A percentile compares a stretch with the other conserved stretches of the same genome.
Conservation (phyloP, 2,113 vertebrate species). For the Macaca mulatta region DNA sequence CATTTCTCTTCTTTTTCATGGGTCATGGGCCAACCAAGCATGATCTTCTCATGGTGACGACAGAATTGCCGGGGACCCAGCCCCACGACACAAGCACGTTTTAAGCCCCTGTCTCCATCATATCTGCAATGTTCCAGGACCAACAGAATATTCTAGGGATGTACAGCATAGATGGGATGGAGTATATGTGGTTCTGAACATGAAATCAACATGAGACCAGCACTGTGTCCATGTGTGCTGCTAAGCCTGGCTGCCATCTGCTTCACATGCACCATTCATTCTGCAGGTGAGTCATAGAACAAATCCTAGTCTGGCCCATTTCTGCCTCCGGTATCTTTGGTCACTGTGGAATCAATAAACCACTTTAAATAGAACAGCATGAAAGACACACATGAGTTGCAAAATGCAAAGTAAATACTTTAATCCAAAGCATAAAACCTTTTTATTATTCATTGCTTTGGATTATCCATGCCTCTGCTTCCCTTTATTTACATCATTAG, state of each 20-base stretch:
- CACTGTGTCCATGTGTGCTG: accelerated
- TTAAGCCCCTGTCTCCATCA: accelerated
- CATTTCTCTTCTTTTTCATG: not conserved
- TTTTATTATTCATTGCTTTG: not conserved
- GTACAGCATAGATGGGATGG: accelerated
- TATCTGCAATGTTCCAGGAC: accelerated
- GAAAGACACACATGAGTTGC: not conserved
- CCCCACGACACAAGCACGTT: accelerated
- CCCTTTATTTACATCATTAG: not conserved
- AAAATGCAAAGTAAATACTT: not conserved
- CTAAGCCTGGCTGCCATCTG: accelerated
- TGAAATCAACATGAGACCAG: accelerated
- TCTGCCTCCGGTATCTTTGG: not conserved
- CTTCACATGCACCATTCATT: accelerated
- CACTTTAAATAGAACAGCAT: not conserved
- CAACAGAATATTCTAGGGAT: not conserved
- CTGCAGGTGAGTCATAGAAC: not conserved
- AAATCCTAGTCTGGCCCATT: accelerated
- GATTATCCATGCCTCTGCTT: not conserved
- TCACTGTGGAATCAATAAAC: not conserved
- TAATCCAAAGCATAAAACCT: not conserved
- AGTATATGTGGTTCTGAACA: accelerated
- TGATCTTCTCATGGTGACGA: not conserved
- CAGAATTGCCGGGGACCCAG: too few relatives aligned
- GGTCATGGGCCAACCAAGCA: not conserved